Base-by-base conservation (phyloP, 2,888 invertebrate genomes). In the Ernsta delagoae region DNA sequence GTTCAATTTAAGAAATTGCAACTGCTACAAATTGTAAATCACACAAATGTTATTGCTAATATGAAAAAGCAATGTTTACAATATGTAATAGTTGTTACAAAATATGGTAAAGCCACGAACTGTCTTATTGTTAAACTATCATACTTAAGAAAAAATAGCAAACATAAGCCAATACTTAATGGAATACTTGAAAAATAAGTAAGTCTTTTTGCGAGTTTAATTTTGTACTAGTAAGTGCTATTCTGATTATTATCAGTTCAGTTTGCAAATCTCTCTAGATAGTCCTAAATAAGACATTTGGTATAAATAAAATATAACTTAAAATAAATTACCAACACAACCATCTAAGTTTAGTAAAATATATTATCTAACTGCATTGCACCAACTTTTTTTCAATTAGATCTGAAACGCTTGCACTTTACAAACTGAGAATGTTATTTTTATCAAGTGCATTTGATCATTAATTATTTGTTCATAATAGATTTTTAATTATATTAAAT, bases 301-400 rank as follows among this genome's bases (percentile, higher is more conserved):
- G 84, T 87, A 90, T 89, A 89, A 90, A 90, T 89, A 90, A 88
- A 87, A 84, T 78, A 87, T 89, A 88, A 91, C 88, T 88, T 86
- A 90, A 91, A 90, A 91, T 90, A 92, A 92, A 92, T 92, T 90
- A 89, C 82, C 87, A 90, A 92, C 92, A 92, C 92, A 92, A 92
- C 90, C 91, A 82, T 83, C 83, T 85, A 82, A 85, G 83, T 83
- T 83, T 84, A 80, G 85, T 81, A 83, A 67, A 67, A 61, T 67
- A 61, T 67, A 67, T 79, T 74, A 79, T 76, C 83, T 86, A 85
- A 84, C 80, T 85, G 85, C 78, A 81, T 84, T 84, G 82, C 85
- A 85, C 82, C 80, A 79, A 83, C 79, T 78, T 75, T 80, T 45
- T 75, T 73, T 73, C 70, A 73, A 77, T 74, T 75, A 39, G 12